phyloP scores from a whole-genome alignment of 2,113 vertebrate genomes.

The Colaptes auratus region DNA sequence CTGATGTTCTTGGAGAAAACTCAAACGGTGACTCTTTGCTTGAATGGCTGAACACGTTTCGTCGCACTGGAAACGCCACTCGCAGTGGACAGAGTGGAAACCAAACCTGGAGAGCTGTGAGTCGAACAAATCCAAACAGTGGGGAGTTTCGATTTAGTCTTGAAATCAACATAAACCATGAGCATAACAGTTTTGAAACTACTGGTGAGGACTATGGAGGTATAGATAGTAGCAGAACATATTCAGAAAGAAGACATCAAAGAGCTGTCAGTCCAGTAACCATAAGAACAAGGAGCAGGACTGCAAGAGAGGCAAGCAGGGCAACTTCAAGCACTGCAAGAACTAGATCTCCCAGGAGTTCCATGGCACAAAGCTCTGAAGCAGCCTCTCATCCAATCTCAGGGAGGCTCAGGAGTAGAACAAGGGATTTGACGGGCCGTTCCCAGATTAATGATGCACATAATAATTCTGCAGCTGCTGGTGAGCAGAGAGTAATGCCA shows the following conservation, averaged over 20 bases:
- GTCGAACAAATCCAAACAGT: constrained; percentile 92
- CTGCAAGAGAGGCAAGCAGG: constrained; percentile 2
- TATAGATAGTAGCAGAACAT: constrained; percentile 39
- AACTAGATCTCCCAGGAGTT: constrained; percentile 55
- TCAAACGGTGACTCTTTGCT: constrained; percentile 88
- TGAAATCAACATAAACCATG: constrained; percentile 95
- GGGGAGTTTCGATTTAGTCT: constrained; percentile 95
- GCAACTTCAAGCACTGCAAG: constrained; percentile 44
- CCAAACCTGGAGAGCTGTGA: constrained; percentile 95
- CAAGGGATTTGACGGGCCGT: background rate
- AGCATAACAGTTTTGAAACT: constrained; percentile 79
- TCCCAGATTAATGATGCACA: background rate
- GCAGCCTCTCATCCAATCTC: constrained; percentile 42
- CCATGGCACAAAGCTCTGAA: constrained; percentile 69
- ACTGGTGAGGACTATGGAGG: constrained; percentile 52
- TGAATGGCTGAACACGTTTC: constrained; percentile 92
- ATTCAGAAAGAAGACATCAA: constrained; percentile 25
- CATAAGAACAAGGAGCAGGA: constrained; percentile 83
- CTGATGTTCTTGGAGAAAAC: constrained; percentile 80
- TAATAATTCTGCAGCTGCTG: background rate
- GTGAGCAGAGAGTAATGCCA: constrained; percentile 38
- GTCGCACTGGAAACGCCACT: constrained; percentile 90
- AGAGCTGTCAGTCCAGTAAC: constrained; percentile 68
- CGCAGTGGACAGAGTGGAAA: constrained; percentile 94
- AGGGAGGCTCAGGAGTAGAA: constrained; percentile 70